Conservation (phyloP, 2,797 vertebrate species). For the Parauchenoglanis punctatus region DNA sequence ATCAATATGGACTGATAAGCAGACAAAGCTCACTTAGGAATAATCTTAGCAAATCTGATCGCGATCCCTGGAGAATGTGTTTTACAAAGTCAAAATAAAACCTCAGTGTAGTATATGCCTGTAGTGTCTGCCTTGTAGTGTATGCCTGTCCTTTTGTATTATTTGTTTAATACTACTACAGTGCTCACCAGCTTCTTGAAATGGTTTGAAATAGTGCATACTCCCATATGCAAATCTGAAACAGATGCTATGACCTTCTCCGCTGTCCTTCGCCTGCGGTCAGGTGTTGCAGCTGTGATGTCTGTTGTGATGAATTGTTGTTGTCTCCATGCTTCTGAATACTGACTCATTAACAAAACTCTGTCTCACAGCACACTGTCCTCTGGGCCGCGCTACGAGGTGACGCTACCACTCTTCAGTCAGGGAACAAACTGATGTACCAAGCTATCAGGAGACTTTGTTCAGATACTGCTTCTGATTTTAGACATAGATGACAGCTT, state of each 20-base stretch:
- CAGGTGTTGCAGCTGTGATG: conserved; percentile 20
- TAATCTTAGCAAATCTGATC: neutral
- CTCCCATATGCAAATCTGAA: conserved; percentile 11
- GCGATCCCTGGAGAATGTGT: neutral
- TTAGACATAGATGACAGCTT: neutral
- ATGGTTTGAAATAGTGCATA: conserved; percentile 4
- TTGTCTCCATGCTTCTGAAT: conserved; percentile 18
- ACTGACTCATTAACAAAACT: conserved; percentile 1
- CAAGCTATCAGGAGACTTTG: neutral
- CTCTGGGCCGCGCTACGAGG: neutral
- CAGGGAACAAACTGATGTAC: neutral
- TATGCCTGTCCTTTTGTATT: neutral
- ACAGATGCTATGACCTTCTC: conserved; percentile 21
- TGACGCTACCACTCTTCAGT: neutral
- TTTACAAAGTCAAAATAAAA: conserved; percentile 2
- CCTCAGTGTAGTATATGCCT: neutral
- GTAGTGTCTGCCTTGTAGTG: neutral
- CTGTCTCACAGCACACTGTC: neutral
- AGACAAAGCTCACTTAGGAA: conserved; percentile 3
- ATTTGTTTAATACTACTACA: neutral
- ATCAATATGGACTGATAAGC: conserved; percentile 48
- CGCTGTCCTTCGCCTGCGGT: neutral
- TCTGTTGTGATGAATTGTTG: conserved; percentile 22
- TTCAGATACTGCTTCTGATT: neutral
- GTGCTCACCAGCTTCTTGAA: neutral